Base-by-base conservation (phyloP, 2,797 vertebrate genomes). In the Tapera naevia region DNA sequence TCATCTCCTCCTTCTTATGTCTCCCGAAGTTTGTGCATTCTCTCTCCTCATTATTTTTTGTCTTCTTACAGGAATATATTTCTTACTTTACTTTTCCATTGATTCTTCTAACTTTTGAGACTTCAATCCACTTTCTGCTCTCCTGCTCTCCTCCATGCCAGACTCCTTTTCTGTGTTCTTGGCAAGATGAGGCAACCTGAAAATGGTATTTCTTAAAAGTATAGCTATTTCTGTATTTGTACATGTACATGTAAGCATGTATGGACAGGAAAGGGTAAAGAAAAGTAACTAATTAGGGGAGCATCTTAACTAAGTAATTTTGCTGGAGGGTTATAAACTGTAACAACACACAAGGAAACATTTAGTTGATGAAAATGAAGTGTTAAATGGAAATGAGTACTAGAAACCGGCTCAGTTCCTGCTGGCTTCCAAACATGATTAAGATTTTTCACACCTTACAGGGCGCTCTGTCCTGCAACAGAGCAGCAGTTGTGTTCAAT, bases 391-490 rank as follows among this genome's bases (percentile, higher is more conserved):
- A 48, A 71, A 64, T 80, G 39, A 78, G 12, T 46, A 8, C 24
- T 75, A 54, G 16, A 56, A 75, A 25, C 9, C 46, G 3, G 8
- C 25, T 72, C 17, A 13, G 3, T 39, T 75, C 35, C 35, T 76
- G 27, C n/a, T 23, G 15, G 50, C 23, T 7, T 48, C 33, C 17
- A 33, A 54, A 67, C 0, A 1, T 7, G 2, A 9, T 48, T 14
- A 61, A 78, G 23, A 8, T 9, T 15, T 87, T 50, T 74, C 28
- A 17, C 9, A 51, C 10, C 9, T 57, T 71, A 27, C 22, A 67
- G 9, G 7, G 15, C n/a, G 4, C 5, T 56, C 57, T 33, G 24
- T 78, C 57, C 17, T 66, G 8, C 13, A 53, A 64, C 9, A 54
- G 54, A 79, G 14, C 9, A 57, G 27, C 11, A 14, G 16, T 10